These are phyloP conservation scores for Bradypodion pumilum DNA, from an alignment of 2,797 vertebrate species.

Conservation along the genomic window DNA sequence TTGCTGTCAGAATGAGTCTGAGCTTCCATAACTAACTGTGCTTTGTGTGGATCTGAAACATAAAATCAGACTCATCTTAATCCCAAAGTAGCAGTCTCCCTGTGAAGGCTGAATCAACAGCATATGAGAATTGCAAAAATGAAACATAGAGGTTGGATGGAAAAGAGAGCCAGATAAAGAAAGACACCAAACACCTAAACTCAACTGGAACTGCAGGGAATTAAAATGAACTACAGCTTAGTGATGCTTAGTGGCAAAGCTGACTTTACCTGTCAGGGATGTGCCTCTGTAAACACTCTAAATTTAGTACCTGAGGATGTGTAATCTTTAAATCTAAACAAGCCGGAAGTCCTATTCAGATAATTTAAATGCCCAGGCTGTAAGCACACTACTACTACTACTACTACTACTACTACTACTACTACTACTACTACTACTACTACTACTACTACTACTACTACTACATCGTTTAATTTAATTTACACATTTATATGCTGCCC, in stretches of 20 bases:
- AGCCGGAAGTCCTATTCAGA: background rate
- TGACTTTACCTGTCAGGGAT: background rate
- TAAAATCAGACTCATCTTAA: slow-evolving; percentile 74
- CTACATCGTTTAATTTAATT: too few species aligned
- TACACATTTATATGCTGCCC: too few species aligned
- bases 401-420: too few species aligned
- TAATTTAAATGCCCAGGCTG: too few species aligned
- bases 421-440: too few species aligned
- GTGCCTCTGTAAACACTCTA: background rate
- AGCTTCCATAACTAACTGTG: slow-evolving; percentile 65
- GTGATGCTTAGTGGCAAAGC: background rate
- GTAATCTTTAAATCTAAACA: background rate
- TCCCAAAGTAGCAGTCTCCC: slow-evolving; percentile 71
- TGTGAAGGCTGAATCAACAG: slow-evolving; percentile 65
- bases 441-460: too few species aligned
- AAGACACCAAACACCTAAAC: slow-evolving; percentile 48
- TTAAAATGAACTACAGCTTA: background rate
- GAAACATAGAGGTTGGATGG: slow-evolving; percentile 40
- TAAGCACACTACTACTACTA: too few species aligned
- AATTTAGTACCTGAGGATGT: background rate
- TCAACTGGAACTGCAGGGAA: background rate
- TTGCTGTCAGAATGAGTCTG: slow-evolving; percentile 66
- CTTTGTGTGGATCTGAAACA: slow-evolving; percentile 73
- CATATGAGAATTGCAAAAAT: slow-evolving; percentile 59
- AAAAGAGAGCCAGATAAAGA: slow-evolving; percentile 50